Evolutionary conservation across 2,113 vertebrate species (phyloP), one percentile per base, ranked within the genome.

Genomic region (Conger conger): DNA sequence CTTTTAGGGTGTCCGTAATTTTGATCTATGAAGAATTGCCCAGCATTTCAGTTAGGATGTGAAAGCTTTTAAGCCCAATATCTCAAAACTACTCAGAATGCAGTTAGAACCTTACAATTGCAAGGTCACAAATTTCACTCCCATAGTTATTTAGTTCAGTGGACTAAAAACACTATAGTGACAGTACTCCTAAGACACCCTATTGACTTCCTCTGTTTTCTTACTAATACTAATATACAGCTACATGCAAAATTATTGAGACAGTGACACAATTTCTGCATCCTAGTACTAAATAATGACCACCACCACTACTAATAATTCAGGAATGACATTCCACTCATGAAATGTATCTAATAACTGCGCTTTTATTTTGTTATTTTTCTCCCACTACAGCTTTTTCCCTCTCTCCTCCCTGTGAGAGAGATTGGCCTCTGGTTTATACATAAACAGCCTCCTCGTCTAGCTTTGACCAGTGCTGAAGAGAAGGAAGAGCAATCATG

Each of bases 281-380:
- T 8, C 8, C 40, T 42, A 42, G 40, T 8, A n/a, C n/a, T n/a
- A n/a, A n/a, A n/a, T n/a, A n/a, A n/a, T n/a, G n/a, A n/a, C n/a
- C n/a, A n/a, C n/a, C n/a, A n/a, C n/a, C 9, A 42, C 4, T 42
- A 42, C 4, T 42, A 42, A n/a, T 20, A 68, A 4, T 17, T 27
- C 7, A n/a, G 60, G 23, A n/a, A 68, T 68, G 27, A n/a, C 27
- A 63, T 18, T 38, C 18, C 27, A 53, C 37, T 82, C 27, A 35
- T 36, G 9, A 35, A 68, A 63, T 63, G 23, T 63, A 82, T 82
- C n/a, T 81, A 81, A 63, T 63, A 82, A 63, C 36, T 82, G 36
- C n/a, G n/a, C n/a, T n/a, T n/a, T n/a, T n/a, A n/a, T n/a, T n/a
- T n/a, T n/a, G n/a, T n/a, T n/a, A n/a, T n/a, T n/a, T n/a, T n/a